Evolutionary conservation across 2,113 vertebrate genomes (phyloP).

Genomic region (Grammomys dolichurus): DNA sequence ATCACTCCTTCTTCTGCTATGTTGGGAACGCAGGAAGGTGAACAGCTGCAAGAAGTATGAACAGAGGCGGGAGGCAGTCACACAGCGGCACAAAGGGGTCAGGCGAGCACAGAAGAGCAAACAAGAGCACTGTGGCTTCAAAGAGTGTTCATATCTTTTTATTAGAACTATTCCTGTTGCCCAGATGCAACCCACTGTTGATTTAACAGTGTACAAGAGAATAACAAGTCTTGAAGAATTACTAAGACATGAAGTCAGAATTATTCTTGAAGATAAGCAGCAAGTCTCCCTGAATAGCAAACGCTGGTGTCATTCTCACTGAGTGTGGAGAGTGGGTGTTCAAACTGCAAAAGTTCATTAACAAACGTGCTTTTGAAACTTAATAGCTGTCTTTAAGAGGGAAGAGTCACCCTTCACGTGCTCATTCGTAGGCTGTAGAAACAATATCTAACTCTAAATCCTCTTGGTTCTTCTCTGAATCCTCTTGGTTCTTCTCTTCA

Average conservation of each 20-base stretch:
- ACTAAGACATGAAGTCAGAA: slow-evolving; percentile 59
- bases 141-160: slow-evolving; percentile 60
- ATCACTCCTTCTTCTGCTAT: not conserved
- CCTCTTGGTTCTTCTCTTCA: slow-evolving; percentile 25
- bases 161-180: slow-evolving; percentile 68
- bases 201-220: slow-evolving; percentile 36
- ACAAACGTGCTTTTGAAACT: slow-evolving; percentile 42
- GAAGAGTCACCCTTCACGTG: slow-evolving; percentile 17
- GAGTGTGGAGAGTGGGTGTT: not conserved
- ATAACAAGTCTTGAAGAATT: slow-evolving; percentile 56
- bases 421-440: not conserved
- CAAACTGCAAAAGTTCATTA: slow-evolving; percentile 44
- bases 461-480: slow-evolving; percentile 20
- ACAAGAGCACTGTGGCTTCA: not conserved
- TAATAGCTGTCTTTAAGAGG: slow-evolving; percentile 16
- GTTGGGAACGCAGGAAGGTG: not conserved
- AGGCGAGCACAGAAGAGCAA: not conserved
- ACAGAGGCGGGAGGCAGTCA: not conserved
- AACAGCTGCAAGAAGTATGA: not conserved
- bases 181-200: not conserved
- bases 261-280: slow-evolving; percentile 57
- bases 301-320: not conserved
- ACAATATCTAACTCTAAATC: slow-evolving; percentile 14
- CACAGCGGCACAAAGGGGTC: not conserved
- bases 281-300: not conserved